A percentile compares a stretch with the other conserved stretches of the same genome.
phyloP scores from a whole-genome alignment of 1,140 invertebrate genomes.

The Littorina saxatilis region DNA sequence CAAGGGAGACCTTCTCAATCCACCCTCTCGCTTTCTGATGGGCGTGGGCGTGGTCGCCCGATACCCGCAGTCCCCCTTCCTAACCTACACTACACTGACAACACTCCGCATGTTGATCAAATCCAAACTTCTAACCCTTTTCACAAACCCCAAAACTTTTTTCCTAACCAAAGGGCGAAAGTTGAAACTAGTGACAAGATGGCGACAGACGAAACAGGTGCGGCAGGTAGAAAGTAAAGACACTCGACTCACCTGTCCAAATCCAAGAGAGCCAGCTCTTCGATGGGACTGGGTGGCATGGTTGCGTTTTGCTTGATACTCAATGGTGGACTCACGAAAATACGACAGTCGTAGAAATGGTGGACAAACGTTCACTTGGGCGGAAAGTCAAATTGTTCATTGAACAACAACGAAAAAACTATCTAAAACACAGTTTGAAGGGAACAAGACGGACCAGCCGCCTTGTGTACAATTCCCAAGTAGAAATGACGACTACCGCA shows the following conservation, averaged over 20 bases:
- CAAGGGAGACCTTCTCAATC: too few species aligned
- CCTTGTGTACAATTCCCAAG: slow-evolving; percentile 30
- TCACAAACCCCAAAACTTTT: too few species aligned
- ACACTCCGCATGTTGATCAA: too few species aligned
- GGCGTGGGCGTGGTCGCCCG: too few species aligned
- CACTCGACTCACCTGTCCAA: slow-evolving; percentile 63
- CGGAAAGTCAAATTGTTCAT: neutral
- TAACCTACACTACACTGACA: too few species aligned
- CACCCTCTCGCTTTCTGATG: too few species aligned
- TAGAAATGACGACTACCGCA: neutral
- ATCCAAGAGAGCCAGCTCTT: slow-evolving; percentile 67
- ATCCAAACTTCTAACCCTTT: too few species aligned
- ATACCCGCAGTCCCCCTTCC: too few species aligned
- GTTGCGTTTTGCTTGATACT: slow-evolving; percentile 25
- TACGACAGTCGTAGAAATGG: neutral
- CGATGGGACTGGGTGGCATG: slow-evolving; percentile 67
- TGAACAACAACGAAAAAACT: slow-evolving; percentile 5
- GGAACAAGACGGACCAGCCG: slow-evolving; percentile 43
- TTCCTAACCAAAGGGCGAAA: too few species aligned
- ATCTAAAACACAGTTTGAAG: slow-evolving; percentile 7
- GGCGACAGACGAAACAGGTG: slow-evolving; percentile 2
- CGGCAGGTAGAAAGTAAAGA: too few species aligned
- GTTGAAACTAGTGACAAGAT: too few species aligned
- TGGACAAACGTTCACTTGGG: slow-evolving; percentile 17
- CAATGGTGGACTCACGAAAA: slow-evolving; percentile 22